These are phyloP conservation scores for Desmodus rotundus DNA, from an alignment of 2,113 vertebrate genomes.

Conservation along the genomic window DNA sequence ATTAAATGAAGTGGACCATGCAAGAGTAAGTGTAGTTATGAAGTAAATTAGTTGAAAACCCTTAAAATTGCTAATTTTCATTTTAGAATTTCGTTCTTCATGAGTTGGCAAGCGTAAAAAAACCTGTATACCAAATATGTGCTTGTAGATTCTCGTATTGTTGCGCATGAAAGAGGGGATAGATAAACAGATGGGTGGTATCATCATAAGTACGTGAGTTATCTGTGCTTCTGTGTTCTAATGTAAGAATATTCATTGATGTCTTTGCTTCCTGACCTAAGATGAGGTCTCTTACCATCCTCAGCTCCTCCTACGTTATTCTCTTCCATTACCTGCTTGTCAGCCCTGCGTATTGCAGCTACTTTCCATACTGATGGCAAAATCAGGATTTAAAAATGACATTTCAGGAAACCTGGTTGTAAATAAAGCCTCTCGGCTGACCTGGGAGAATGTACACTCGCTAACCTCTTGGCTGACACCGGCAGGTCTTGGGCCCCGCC, in stretches of 20 bases:
- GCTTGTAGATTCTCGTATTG: not conserved
- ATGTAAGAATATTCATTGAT: not conserved
- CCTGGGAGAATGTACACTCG: not conserved
- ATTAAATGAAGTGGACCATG: not conserved
- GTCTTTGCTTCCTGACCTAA: not conserved
- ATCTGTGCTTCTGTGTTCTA: not conserved
- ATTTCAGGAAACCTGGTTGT: too few relatives aligned
- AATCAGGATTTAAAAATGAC: not conserved
- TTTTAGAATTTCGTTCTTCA: not conserved
- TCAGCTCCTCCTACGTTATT: not conserved
- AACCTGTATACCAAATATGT: not conserved
- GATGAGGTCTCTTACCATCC: not conserved
- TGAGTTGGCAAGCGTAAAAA: not conserved
- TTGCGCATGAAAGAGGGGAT: not conserved
- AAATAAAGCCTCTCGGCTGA: not conserved
- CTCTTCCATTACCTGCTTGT: not conserved
- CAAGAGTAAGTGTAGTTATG: not conserved
- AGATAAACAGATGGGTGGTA: not conserved
- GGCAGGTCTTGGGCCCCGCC: constrained; percentile 93
- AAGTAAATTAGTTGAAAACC: not conserved
- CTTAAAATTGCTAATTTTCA: not conserved
- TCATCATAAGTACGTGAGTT: not conserved
- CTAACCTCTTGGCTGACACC: not conserved
- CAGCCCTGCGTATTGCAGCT: not conserved
- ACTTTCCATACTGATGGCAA: not conserved